These are phyloP conservation scores for Lithobates sylvaticus DNA, from an alignment of 2,797 vertebrate species.

Conservation along the genomic window DNA sequence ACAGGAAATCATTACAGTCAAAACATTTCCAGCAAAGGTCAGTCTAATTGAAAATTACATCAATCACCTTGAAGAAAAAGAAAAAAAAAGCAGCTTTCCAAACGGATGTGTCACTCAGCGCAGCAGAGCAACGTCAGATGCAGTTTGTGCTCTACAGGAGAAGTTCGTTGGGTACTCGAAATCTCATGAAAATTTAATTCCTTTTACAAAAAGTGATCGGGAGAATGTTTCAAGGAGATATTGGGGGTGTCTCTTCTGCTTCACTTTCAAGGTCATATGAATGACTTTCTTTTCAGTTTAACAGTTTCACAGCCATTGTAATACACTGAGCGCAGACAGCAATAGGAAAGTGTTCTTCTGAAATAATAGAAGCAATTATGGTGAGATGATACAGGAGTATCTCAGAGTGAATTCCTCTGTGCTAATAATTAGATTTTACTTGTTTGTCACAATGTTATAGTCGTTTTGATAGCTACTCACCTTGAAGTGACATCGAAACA, in stretches of 20 bases:
- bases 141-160: slow-evolving; percentile 67
- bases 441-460: slow-evolving; percentile 39
- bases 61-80: slow-evolving; percentile 88
- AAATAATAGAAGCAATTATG: not conserved
- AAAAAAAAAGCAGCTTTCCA: slow-evolving; percentile 70
- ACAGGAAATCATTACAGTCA: slow-evolving; percentile 95
- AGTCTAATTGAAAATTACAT: slow-evolving; percentile 91
- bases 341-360: not conserved
- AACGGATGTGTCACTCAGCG: slow-evolving; percentile 69
- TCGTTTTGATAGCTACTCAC: slow-evolving; percentile 45
- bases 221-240: slow-evolving; percentile 60
- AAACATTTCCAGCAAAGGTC: slow-evolving; percentile 92
- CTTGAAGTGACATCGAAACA: slow-evolving; percentile 55
- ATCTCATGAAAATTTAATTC: slow-evolving; percentile 76
- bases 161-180: slow-evolving; percentile 70
- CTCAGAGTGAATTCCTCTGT: not conserved
- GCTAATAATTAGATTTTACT: slow-evolving; percentile 7
- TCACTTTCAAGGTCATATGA: slow-evolving; percentile 51
- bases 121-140: slow-evolving; percentile 68
- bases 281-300: slow-evolving; percentile 32
- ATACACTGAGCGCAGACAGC: not conserved
- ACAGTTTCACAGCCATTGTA: slow-evolving; percentile 13
- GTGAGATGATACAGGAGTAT: not conserved
- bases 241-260: slow-evolving; percentile 7
- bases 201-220: slow-evolving; percentile 71